Base-by-base conservation (phyloP, 2,113 vertebrate genomes). In the Paracyprichromis sp. region DNA sequence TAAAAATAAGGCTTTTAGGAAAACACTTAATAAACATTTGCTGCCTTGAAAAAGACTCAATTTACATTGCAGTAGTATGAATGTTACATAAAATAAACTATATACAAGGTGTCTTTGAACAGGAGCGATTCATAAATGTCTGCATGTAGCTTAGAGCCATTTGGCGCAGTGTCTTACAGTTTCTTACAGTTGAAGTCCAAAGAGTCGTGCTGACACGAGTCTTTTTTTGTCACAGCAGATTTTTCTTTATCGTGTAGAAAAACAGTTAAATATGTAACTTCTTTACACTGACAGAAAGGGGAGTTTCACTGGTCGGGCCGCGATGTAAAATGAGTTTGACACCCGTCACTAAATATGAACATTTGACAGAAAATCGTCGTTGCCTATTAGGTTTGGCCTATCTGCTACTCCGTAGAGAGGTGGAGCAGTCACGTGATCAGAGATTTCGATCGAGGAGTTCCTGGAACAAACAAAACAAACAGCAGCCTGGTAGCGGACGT, bases 391-490 rank as follows among this genome's bases (percentile, higher is more conserved):
- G 2, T 89, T 92, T 95, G 93, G 36, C 47, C 81, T 69, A 31
- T 57, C 29, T 83, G 73, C 45, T 45, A 8, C 38, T 50, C 96
- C 95, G 92, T 97, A 89, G 47, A 88, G 89, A 90, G 93, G 93
- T 91, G 93, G 94, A 89, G 78, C 34, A 29, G 81, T 90, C 96
- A 96, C 91, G 94, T 97, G 95, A 90, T 26, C 7, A 6, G 2
- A 54, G 56, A 90, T 93, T 83, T 86, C 17, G 88, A 84, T 90
- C 90, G 63, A 59, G 16, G 59, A 90, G 90, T 95, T 95, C 94
- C 88, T 91, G 92, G 89, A 95, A 92, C 7, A 93, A 90, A 93
- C 93, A 96, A 95, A 96, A 95, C 95, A 96, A 95, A 94, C 85
- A 73, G 84, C 92, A 93, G 88, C 76, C 86, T 92, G 90, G 10